These are phyloP conservation scores for Poeciliopsis occidentalis DNA, from an alignment of 2,113 vertebrate species.

Conservation along the genomic window DNA sequence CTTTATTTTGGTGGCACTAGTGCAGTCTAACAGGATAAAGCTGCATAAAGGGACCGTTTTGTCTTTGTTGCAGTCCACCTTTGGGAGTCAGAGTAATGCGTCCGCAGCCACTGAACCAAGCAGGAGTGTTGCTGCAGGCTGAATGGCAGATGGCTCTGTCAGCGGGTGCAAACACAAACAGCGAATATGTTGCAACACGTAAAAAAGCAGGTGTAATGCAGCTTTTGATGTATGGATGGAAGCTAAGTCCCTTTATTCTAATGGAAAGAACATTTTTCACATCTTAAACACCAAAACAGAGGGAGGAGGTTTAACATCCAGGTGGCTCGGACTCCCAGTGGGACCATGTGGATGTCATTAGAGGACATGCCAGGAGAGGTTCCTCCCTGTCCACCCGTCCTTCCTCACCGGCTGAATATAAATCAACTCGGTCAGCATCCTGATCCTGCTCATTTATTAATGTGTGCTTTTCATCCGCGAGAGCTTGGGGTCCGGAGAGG, in stretches of 20 bases:
- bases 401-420: conserved; percentile 38
- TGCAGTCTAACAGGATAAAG: not conserved
- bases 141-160: not conserved
- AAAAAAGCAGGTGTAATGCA: not conserved
- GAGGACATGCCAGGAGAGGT: conserved; percentile 37
- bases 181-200: not conserved
- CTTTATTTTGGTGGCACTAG: not conserved
- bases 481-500: not conserved
- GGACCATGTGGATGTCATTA: conserved; percentile 56
- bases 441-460: conserved; percentile 71
- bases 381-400: conserved; percentile 16
- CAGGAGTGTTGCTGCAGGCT: conserved; percentile 30
- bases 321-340: conserved; percentile 29
- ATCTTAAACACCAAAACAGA: not conserved
- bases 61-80: conserved; percentile 13
- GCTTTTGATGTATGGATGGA: conserved; percentile 1
- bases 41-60: conserved; percentile 2
- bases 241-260: conserved; percentile 16
- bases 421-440: conserved; percentile 51
- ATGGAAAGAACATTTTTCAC: not conserved
- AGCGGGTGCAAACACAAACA: conserved; percentile 11
- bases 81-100: conserved; percentile 28
- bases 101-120: conserved; percentile 16
- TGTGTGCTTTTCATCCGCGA: conserved; percentile 34
- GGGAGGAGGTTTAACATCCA: conserved; percentile 25